Evolutionary conservation across 2,888 invertebrate genomes (phyloP), one percentile per base, ranked within the genome.

Genomic region (Amphipoea lucens): DNA sequence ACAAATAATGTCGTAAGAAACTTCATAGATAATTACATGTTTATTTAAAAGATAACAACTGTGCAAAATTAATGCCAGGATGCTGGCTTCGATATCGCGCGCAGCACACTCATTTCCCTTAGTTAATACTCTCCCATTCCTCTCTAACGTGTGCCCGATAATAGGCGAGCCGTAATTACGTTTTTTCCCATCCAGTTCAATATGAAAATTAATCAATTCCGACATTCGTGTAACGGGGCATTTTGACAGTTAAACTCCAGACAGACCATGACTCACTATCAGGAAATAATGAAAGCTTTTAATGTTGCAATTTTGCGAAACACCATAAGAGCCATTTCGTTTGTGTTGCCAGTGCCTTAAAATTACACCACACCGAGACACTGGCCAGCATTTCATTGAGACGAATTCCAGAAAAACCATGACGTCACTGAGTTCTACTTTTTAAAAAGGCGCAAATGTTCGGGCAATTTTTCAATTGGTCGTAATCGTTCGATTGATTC

Each of bases 391-490:
- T 60, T 70, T 66, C 74, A 72, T 63, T 73, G 68, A 29, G 45
- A 57, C n/a, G 40, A 74, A 81, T 78, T 79, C 77, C 73, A 71
- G 79, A 75, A 76, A 79, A 62, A 5, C 20, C 12, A 65, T 88
- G 86, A 88, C 87, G 84, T 81, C 81, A 86, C 17, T 2, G n/a
- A 42, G 71, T 66, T 65, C 65, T 57, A 70, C 71, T 57, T 78
- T 69, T 40, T 6, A 66, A 84, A 85, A 85, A 74, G 29, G 63
- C 57, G 63, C 65, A 66, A 67, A 60, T 62, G 36, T 68, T 29
- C 91, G 63, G 36, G 91, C 90, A 93, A 94, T 95, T 94, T 92
- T 92, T 90, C 93, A 94, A 95, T 95, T 93, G 92, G 87, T 84
- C 54, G 88, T 93, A 94, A 94, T 92, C 91, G 89, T 79, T 72